Base-by-base conservation (phyloP, 2,113 vertebrate species). In the Mustelus asterias region DNA sequence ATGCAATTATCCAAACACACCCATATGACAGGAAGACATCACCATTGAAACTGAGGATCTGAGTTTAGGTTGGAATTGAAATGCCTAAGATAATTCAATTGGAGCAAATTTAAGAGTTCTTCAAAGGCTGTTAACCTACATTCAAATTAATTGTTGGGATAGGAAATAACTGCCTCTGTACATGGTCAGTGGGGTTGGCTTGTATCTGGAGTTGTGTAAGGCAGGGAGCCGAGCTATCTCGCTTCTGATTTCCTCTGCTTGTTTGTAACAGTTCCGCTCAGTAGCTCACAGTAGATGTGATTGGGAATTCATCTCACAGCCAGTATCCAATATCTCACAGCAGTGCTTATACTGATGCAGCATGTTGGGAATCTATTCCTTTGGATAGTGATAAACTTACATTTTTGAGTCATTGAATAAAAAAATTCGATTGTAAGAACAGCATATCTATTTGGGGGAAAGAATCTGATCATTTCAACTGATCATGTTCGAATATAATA, bases 271-370 rank as follows among this genome's bases (percentile, higher is more conserved):
- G 88, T 90, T 90, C 29, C 22, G 54, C 88, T 90, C 54, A 90
- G 88, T 60, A n/a, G 54, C 88, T 60, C 54, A 90, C 54, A 60
- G 88, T 60, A 16, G 88, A 29, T 60, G 54, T 90, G 24, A 60
- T 60, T 90, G 88, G 88, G 88, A 90, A 90, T 90, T 60, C 88
- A 90, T 90, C 54, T 90, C 88, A 90, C 54, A 60, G 54, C 54
- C 24, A 33, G 24, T 90, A 63, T 90, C 26, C 24, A 33, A 60
- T 58, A 26, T 90, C 88, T 60, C 54, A 90, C 88, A 90, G 88
- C 29, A 29, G 54, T 90, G 88, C 41, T 22, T 86, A 86, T 86
- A 48, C 22, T 48, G 78, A 54, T 33, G 58, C 26, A 60, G 48
- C 88, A 90, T 90, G 88, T 60, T 58, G 11, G 10, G 29, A 60